Evolutionary conservation across 1,140 invertebrate species (phyloP).

Genomic region (Trialeurodes vaporariorum): DNA sequence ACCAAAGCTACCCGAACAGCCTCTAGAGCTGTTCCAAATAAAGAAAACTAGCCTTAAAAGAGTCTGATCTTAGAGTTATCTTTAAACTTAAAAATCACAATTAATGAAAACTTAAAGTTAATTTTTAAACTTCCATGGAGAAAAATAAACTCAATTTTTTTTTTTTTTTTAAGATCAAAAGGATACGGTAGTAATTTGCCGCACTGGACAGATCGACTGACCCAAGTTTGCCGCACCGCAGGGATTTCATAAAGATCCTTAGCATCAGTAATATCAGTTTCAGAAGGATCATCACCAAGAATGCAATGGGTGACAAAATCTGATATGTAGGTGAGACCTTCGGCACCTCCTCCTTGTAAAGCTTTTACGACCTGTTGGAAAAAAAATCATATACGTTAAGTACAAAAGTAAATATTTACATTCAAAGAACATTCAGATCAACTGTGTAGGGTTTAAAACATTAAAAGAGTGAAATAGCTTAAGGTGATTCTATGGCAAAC

Average conservation of each 20-base stretch:
- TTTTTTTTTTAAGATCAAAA: no score
- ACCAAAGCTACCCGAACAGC: no score
- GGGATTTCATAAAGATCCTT: conserved; percentile 84
- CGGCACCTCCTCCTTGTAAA: conserved; percentile 68
- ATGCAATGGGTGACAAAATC: conserved; percentile 83
- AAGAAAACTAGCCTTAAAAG: no score
- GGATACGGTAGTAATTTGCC: conserved; percentile 56
- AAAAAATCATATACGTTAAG: no score
- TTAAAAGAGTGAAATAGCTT: background rate
- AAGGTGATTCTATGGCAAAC: background rate
- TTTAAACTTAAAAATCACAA: no score
- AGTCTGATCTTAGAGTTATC: no score
- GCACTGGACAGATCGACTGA: conserved; percentile 55
- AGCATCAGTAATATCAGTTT: conserved; percentile 69
- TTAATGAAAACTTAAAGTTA: no score
- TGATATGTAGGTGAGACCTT: conserved; percentile 66
- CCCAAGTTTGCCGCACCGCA: conserved; percentile 73
- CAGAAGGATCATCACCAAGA: conserved; percentile 62
- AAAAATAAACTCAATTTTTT: no score
- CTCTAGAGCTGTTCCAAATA: no score
- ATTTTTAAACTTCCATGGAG: no score
- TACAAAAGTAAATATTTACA: conserved; percentile 15
- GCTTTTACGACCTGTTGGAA: conserved; percentile 63
- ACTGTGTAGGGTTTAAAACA: conserved; percentile 9
- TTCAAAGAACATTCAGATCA: background rate